Percentiles rank a stretch among this genome's conserved stretches.
Evolutionary conservation across 2,797 vertebrate species (phyloP).

Genomic region (Falco rusticolus): DNA sequence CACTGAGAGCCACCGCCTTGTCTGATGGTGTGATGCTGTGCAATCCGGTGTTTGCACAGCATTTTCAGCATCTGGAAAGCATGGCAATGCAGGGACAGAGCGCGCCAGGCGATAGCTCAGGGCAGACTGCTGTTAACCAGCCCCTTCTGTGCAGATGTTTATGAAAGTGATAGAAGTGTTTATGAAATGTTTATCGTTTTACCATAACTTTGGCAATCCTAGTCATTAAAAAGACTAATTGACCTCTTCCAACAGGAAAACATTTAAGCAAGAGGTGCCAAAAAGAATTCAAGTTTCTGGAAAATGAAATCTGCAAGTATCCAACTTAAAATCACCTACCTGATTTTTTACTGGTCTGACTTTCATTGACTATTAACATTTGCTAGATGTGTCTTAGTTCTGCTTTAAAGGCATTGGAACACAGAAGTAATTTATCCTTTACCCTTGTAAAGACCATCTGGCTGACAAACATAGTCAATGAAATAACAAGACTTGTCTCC

Average conservation of each 20-base stretch:
- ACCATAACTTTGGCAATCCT: neutral
- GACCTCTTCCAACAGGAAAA: conserved; percentile 90
- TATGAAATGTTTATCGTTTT: conserved; percentile 16
- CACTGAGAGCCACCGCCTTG: neutral
- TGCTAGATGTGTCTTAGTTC: neutral
- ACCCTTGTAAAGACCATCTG: neutral
- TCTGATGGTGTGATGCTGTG: neutral
- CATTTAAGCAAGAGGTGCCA: conserved; percentile 94
- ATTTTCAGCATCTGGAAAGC: neutral
- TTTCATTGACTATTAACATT: conserved; percentile 76
- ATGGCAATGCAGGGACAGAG: neutral
- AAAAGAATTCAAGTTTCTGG: conserved; percentile 87
- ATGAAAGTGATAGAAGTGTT: neutral
- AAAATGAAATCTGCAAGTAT: conserved; percentile 95
- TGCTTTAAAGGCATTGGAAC: neutral
- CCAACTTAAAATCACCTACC: conserved; percentile 72
- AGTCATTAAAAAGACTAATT: conserved; percentile 70
- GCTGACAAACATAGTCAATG: conserved; percentile 66
- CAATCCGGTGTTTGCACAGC: neutral
- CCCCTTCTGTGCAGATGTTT: neutral
- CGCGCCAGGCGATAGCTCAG: neutral
- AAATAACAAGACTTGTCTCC: conserved; percentile 51
- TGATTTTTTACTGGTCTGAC: conserved; percentile 42
- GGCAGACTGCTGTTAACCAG: neutral
- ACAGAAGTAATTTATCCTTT: neutral